These are phyloP conservation scores for Ceriagrion tenellum DNA, from an alignment of 2,888 invertebrate genomes.

Conservation along the genomic window DNA sequence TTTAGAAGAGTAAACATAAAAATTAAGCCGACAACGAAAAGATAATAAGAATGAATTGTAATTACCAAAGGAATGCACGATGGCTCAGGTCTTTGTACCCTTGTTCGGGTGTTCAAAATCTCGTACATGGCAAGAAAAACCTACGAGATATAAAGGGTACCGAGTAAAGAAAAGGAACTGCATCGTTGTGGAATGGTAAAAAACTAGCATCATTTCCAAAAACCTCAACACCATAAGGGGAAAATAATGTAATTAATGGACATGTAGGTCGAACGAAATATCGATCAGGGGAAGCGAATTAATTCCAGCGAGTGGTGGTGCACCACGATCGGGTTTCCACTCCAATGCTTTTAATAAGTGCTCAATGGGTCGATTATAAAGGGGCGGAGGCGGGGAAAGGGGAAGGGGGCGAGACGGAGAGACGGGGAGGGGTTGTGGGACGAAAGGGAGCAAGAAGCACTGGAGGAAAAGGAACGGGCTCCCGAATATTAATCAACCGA, in stretches of 20 bases:
- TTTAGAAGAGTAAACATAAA: too few relatives aligned
- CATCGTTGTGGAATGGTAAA: too few relatives aligned
- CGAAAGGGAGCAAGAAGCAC: not conserved
- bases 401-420: not conserved
- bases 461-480: not conserved
- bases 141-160: too few relatives aligned
- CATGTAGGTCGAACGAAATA: constrained; percentile 22
- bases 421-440: not conserved
- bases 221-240: not conserved
- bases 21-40: too few relatives aligned
- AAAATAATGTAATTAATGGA: constrained; percentile 8
- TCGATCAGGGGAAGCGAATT: not conserved
- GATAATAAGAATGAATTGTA: too few relatives aligned
- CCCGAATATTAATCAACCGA: not conserved
- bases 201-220: not conserved
- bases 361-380: constrained; percentile 36
- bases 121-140: too few relatives aligned
- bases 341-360: constrained; percentile 31
- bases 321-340: constrained; percentile 14
- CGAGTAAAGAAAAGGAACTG: too few relatives aligned
- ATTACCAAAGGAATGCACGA: too few relatives aligned
- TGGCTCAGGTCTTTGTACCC: too few relatives aligned
- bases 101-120: too few relatives aligned
- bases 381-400: not conserved
- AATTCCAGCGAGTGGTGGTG: constrained; percentile 14